phyloP scores from a whole-genome alignment of 2,797 vertebrate genomes.

The Urosaurus nigricauda region DNA sequence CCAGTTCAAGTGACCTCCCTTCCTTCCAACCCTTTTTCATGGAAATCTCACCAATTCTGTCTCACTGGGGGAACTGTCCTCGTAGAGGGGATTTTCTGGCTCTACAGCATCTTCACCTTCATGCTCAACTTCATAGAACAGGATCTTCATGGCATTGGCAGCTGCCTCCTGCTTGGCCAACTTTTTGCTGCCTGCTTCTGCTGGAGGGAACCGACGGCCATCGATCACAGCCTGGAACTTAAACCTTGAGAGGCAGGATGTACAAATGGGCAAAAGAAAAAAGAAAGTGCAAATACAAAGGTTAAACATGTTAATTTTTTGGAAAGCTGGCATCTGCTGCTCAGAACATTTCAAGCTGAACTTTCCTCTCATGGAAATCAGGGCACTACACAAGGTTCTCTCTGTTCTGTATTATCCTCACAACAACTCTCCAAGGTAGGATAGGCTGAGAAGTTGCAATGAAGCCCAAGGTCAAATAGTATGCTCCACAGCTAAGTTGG shows the following conservation, averaged over 20 bases:
- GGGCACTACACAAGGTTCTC: background rate
- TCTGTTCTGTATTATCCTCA: background rate
- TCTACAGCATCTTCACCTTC: slow-evolving; percentile 26
- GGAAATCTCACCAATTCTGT: slow-evolving; percentile 56
- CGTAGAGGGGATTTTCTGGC: background rate
- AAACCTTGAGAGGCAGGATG: slow-evolving; percentile 81
- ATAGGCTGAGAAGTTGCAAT: background rate
- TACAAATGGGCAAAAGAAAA: accelerated
- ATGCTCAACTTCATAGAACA: slow-evolving; percentile 82
- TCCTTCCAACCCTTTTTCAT: too few relatives aligned
- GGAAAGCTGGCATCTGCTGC: background rate
- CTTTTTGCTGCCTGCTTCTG: slow-evolving; percentile 95
- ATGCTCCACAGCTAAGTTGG: background rate
- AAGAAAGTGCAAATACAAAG: background rate
- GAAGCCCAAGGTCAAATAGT: background rate
- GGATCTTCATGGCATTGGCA: slow-evolving; percentile 86
- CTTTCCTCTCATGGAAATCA: background rate
- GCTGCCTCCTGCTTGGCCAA: slow-evolving; percentile 95
- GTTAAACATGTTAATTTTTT: background rate
- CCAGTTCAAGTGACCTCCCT: too few relatives aligned
- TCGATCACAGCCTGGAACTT: slow-evolving; percentile 95
- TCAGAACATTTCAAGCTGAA: background rate
- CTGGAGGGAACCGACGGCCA: slow-evolving; percentile 88
- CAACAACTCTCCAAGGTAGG: background rate
- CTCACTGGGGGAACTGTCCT: background rate